phyloP scores from a whole-genome alignment of 2,888 invertebrate genomes.

The Achlya flavicornis region DNA sequence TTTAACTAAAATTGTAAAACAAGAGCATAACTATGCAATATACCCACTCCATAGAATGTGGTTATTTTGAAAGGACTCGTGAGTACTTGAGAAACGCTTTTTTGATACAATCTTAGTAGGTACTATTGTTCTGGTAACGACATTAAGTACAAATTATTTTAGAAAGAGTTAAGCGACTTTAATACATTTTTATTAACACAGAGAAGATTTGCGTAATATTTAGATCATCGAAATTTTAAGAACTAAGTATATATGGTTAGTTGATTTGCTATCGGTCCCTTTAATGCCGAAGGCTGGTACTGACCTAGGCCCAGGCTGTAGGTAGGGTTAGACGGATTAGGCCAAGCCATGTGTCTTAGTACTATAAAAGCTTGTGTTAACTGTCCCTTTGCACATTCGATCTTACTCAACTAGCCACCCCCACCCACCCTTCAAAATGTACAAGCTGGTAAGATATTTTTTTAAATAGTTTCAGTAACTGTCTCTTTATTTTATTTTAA shows the following conservation, averaged over 20 bases:
- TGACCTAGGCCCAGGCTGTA: slow-evolving; percentile 73
- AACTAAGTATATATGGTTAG: slow-evolving; percentile 47
- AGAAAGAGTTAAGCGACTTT: not conserved
- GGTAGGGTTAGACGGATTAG: slow-evolving; percentile 78
- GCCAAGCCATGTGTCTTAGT: slow-evolving; percentile 65
- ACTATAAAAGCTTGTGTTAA: slow-evolving; percentile 71
- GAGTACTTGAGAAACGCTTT: not conserved
- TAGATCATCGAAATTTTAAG: not conserved
- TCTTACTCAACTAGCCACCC: slow-evolving; percentile 57
- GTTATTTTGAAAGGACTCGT: slow-evolving; percentile 18
- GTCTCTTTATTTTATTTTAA: not conserved
- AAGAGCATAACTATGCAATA: slow-evolving; percentile 26
- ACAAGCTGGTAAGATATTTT: slow-evolving; percentile 82
- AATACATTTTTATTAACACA: not conserved
- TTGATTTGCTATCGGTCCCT: slow-evolving; percentile 41
- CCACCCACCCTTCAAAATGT: slow-evolving; percentile 78
- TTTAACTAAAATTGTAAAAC: slow-evolving; percentile 26
- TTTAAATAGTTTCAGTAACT: slow-evolving; percentile 2
- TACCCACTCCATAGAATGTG: slow-evolving; percentile 20
- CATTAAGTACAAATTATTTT: not conserved
- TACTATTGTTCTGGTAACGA: not conserved
- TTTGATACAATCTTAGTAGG: not conserved
- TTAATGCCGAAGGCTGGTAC: slow-evolving; percentile 53
- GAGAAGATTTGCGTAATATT: not conserved
- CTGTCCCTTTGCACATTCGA: slow-evolving; percentile 72